phyloP scores from a whole-genome alignment of 2,113 vertebrate species.

The Pungitius pungitius region DNA sequence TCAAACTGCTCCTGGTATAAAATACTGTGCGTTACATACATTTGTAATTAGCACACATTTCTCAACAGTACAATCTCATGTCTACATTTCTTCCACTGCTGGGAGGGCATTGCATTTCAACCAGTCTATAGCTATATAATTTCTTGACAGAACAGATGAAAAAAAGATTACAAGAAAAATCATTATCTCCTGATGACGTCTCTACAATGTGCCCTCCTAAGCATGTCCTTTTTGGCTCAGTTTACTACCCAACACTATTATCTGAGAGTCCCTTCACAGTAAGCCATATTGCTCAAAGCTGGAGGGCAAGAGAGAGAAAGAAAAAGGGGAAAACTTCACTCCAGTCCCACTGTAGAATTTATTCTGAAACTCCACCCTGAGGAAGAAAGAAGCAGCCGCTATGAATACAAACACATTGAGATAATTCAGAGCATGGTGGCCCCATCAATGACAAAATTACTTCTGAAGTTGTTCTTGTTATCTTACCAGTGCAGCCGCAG shows the following conservation, averaged over 20 bases:
- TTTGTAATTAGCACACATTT: conserved; percentile 10
- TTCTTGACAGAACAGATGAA: conserved; percentile 10
- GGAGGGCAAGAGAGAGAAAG: conserved; percentile 88
- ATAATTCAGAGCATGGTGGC: not conserved
- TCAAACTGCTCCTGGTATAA: conserved; percentile 2
- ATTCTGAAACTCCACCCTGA: conserved; percentile 98
- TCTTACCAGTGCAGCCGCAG: conserved; percentile 94
- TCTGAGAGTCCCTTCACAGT: conserved; percentile 70
- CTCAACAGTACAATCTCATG: not conserved
- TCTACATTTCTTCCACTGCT: not conserved
- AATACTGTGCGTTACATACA: conserved; percentile 7
- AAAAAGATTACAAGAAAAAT: conserved; percentile 27
- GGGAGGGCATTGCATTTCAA: not conserved
- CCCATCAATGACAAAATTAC: not conserved
- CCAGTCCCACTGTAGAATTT: conserved; percentile 95
- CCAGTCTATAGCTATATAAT: not conserved
- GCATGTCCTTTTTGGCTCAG: conserved; percentile 26
- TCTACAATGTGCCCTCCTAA: conserved; percentile 7
- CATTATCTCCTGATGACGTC: conserved; percentile 12
- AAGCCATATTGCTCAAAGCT: conserved; percentile 83
- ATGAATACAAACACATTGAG: conserved; percentile 6
- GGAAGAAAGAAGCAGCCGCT: conserved; percentile 16
- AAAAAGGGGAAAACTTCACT: conserved; percentile 93
- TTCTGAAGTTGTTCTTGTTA: not conserved
- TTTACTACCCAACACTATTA: conserved; percentile 31